A percentile compares a stretch with the other conserved stretches of the same genome.
These are phyloP conservation scores for Corythoichthys intestinalis DNA, from an alignment of 2,113 vertebrate species.

Conservation along the genomic window DNA sequence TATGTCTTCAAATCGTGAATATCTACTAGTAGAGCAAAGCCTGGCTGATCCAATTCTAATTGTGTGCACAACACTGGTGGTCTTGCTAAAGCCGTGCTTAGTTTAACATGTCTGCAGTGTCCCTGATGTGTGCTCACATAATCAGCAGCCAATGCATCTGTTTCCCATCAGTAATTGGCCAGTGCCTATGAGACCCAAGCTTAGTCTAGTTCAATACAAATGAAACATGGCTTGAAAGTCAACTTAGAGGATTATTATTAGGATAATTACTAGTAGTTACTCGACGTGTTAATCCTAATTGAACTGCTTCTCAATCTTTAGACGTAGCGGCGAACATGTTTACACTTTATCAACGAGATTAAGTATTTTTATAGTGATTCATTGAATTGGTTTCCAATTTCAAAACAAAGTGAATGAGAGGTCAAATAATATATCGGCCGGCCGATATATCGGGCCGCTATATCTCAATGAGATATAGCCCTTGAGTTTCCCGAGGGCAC, in stretches of 20 bases:
- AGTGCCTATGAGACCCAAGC: constrained; percentile 36
- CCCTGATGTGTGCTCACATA: constrained; percentile 26
- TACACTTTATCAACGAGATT: constrained; percentile 11
- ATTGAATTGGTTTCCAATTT: constrained; percentile 21
- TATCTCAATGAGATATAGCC: no score
- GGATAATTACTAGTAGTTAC: constrained; percentile 25
- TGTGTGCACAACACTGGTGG: neutral
- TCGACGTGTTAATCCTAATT: constrained; percentile 12
- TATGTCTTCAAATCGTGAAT: neutral
- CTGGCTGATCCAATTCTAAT: constrained; percentile 37
- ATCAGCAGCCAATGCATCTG: constrained; percentile 23
- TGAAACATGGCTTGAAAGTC: constrained; percentile 25
- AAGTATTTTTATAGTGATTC: constrained; percentile 10
- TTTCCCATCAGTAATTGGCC: constrained; percentile 47
- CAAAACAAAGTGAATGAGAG: constrained; percentile 16
- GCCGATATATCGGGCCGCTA: no score
- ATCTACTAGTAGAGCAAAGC: neutral
- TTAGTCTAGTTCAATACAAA: constrained; percentile 37
- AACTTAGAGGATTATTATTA: constrained; percentile 24
- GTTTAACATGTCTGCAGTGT: constrained; percentile 33
- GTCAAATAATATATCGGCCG: no score
- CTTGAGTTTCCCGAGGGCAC: no score
- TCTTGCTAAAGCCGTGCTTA: constrained; percentile 11
- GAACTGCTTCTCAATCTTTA: neutral
- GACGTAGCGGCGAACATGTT: neutral